Evolutionary conservation across 2,888 invertebrate species (phyloP), one percentile per base, ranked within the genome.

Genomic region (Aphidius colemani): DNA sequence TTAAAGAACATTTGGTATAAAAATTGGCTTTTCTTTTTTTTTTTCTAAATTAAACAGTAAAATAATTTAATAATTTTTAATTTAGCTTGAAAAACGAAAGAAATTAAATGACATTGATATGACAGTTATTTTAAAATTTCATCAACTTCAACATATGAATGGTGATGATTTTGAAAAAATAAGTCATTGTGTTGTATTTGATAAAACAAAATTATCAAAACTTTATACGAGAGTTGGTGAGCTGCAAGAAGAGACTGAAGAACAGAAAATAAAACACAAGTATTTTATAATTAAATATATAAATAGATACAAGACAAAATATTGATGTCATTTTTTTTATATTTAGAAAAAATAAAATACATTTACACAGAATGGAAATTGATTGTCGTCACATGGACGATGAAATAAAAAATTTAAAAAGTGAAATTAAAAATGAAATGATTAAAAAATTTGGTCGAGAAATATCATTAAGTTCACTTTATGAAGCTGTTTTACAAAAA

Each of bases 81-180:
- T 82, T 11, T 72, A 93, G 90, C 84, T 86, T 74, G 87, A 89
- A 78, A 89, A 92, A 80, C 95, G 95, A 80, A 85, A 85, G 66
- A 86, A 90, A 76, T 81, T 96, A 76, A 95, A 95, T 75, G 88
- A 93, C 63, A 88, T 95, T 3, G 88, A 90, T 59, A 85, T 88
- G 64, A 87, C 89, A 4, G 86, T 92, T 0, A 82, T 92, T 7
- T 74, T 94, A 30, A 87, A 88, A 44, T 86, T 92, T 73, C 86
- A 89, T 76, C 93, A 93, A 76, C 83, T 93, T 30, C 86, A 88
- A 73, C 85, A 87, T 72, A 83, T 86, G 51, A 75, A 86, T 6
- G 85, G 85, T 0, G 79, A 85, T 0, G 84, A 85, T 1, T 72
- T 85, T 7, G 79, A 77, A 0, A 85, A 85, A 9, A 75, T 85